Evolutionary conservation across 2,797 vertebrate genomes (phyloP), one percentile per base, ranked within the genome.

Genomic region (Sebastes baramenuke): DNA sequence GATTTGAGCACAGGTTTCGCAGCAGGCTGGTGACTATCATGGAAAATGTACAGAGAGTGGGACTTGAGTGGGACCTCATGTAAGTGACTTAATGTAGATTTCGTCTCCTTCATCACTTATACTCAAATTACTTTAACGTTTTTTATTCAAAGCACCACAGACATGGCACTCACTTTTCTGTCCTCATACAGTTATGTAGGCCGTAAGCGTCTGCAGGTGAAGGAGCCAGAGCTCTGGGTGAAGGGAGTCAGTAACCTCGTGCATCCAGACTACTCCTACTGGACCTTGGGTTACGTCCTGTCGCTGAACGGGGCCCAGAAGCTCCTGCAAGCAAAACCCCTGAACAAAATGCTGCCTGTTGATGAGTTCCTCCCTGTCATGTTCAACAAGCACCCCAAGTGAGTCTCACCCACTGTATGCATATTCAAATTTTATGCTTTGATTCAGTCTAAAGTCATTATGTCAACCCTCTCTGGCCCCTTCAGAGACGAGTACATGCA

Each of bases 51-150:
- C 89, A 95, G 67, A 88, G 66, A 52, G 93, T 87, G 55, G 88
- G 88, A 71, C 93, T 98, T 22, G 95, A 97, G 42, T 97, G 97
- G 97, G 97, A 97, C 38, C 94, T 97, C 29, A 97, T 98, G 97
- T 97, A 81, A 96, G 97, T 25, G 3, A 24, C 24, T 24, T 24
- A 24, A 24, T 60, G 13, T 7, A 38, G 11, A 54, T 67, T 54
- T 24, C 5, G 1, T n/a, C 2, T 25, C 0, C 2, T 38, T 42
- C 34, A 11, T 62, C 42, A 9, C 59, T 24, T 24, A 24, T 24
- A 24, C 24, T 24, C 24, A 24, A 24, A 24, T 24, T 24, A 24
- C 24, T 24, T 24, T 24, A 24, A 24, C 24, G 24, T 24, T 24
- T 24, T 24, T 24, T 16, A 58, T 6, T n/a, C 6, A 14, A 30